Evolutionary conservation across 2,797 vertebrate genomes (phyloP), one percentile per base, ranked within the genome.

Genomic region (Pagetopsis macropterus): DNA sequence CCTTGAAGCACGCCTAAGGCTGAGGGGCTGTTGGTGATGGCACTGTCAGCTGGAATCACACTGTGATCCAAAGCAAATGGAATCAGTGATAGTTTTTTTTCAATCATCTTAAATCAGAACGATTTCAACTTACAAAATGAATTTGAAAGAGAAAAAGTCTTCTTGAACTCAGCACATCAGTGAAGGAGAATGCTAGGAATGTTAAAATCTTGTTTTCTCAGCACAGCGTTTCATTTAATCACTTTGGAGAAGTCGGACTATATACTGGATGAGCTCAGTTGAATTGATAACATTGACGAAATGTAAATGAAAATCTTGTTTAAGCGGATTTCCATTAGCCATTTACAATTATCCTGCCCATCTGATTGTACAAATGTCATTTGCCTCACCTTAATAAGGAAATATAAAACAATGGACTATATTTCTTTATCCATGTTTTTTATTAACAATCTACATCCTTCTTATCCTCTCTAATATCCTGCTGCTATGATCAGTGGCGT

Each of bases 51-150:
- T 64, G 37, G 68, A 84, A 77, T 74, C 56, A 69, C 10, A 60
- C 76, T 83, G 69, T 67, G 50, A 88, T 78, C 68, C 50, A 19
- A 59, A 68, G 57, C 61, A 72, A 79, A 76, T 67, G 23, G 55
- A 72, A 70, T 72, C 31, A 65, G 40, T 62, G 23, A 60, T 31
- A 48, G 7, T 15, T 78, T 66, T 23, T 73, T 73, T 60, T 45
- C 21, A 78, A 65, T 75, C 59, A 69, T 33, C 52, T 51, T 46
- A 61, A 59, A 86, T 66, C n/a, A 40, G 21, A 70, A 51, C n/a
- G 19, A 68, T 37, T 71, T 37, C 4, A 64, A 72, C 9, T 55
- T 54, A 37, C 17, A 70, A 73, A 77, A 64, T 21, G 19, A 10
- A 65, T 48, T 52, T 72, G 41, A 12, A 21, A 44, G n/a, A 68